Base-by-base conservation (phyloP, 2,797 vertebrate species). In the Sebastes cheni region DNA sequence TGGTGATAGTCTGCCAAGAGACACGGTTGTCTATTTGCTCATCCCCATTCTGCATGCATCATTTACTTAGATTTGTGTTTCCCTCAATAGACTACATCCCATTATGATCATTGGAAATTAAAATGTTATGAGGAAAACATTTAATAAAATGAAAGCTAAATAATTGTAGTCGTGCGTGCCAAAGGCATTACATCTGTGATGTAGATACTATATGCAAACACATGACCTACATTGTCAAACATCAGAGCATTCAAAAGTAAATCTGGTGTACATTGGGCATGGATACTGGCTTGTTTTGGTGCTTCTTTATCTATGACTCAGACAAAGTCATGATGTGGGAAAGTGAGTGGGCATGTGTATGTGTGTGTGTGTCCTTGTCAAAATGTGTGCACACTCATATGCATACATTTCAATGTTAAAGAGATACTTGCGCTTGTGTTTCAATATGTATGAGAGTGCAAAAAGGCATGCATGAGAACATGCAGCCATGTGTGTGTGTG, bases 1-100 rank as follows among this genome's bases (percentile, higher is more conserved):
- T 77, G 81, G 75, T 83, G 88, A 85, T 84, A 83, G 80, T 86
- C 91, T 87, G 88, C 86, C 86, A 87, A 82, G 82, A 91, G 80
- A 89, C 88, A 83, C 80, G 62, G 61, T 89, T 86, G 79, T 85
- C 86, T 85, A 67, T 86, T 88, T 87, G 52, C 80, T 87, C 81
- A 76, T 87, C 77, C 76, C 69, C 56, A 29, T 73, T 86, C 79
- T 59, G 61, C 80, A 81, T 76, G 86, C 81, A 82, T 82, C 79
- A 87, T 91, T 91, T 88, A 81, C 82, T 92, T 85, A 60, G 30
- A 79, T 86, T 92, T 90, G 58, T 70, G 50, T 83, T 82, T 76
- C 34, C 80, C 73, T 87, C 81, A 66, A 78, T 87, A 79, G 66
- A 65, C 25, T 25, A 54, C 67, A 69, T 83, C 82, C 87, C 60